Base-by-base conservation (phyloP, 2,888 invertebrate genomes). In the Erebia epiphron region DNA sequence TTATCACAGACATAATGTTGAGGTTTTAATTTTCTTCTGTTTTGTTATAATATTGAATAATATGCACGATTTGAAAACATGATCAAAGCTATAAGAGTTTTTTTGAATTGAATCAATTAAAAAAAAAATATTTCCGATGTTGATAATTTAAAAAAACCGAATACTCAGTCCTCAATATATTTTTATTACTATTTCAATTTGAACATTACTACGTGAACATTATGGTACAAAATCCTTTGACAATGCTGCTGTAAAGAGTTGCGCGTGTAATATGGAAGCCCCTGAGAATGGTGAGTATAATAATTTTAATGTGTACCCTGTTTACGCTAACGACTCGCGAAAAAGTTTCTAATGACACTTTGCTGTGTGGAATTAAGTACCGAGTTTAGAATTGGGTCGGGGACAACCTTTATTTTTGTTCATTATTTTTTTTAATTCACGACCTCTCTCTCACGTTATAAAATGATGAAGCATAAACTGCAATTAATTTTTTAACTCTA, bases 241-340 rank as follows among this genome's bases (percentile, higher is more conserved):
- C 49, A 62, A 9, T 62, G 21, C 14, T 18, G 11, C 62, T 8
- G 46, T 49, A 49, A 21, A 49, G 49, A 62, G 21, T 14, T 49
- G 4, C 43, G 43, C 18, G 13, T 61, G 13, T 62, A 62, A 21
- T 21, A 62, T 5, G 18, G 54, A 54, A 18, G 16, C 46, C 14
- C 62, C 5, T 62, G 71, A 67, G 73, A 71, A 67, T 64, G 63
- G 64, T 69, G 70, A 61, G 73, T 69, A 72, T 72, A 73, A 75
- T 76, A 75, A 73, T 73, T 72, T 72, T 70, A 75, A 76, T 70
- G 70, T 72, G 66, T 69, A 64, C 69, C 67, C 69, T 75, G 69
- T 76, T 73, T 74, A 72, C 73, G 69, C 73, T 76, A 76, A 76
- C 75, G 75, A 76, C 68, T 70, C 64, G 73, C 56, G 69, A 70